Conservation (phyloP, 2,113 vertebrate species). For the Leptosomus discolor region DNA sequence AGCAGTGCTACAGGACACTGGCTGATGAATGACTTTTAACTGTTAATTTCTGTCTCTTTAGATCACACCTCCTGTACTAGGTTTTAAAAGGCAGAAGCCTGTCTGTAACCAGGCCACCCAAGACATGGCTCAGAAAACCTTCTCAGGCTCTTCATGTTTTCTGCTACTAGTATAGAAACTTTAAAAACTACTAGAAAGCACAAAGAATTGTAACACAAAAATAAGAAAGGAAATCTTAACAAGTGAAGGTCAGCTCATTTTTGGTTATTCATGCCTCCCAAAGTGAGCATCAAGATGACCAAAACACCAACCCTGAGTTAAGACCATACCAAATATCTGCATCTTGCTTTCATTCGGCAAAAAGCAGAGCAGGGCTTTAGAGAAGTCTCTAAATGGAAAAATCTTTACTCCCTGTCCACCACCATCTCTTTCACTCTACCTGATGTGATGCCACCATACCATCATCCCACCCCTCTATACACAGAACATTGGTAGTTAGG, state of each 20-base stretch:
- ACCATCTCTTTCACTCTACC: not conserved
- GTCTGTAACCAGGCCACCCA: not conserved
- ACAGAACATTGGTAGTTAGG: not conserved
- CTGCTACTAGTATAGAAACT: not conserved
- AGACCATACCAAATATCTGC: not conserved
- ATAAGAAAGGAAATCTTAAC: not conserved
- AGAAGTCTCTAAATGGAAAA: not conserved
- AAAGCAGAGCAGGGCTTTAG: not conserved
- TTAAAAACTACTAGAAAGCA: not conserved
- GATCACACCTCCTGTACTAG: not conserved
- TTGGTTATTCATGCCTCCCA: not conserved
- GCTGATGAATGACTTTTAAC: not conserved
- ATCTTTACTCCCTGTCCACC: not conserved
- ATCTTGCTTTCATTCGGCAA: not conserved
- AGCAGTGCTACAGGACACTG: not conserved
- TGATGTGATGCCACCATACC: not conserved
- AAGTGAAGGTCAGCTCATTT: not conserved
- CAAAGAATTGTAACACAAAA: not conserved
- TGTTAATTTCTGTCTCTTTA: not conserved
- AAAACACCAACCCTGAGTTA: not conserved
- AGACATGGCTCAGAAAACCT: not conserved
- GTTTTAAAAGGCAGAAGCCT: not conserved
- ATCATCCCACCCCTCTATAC: not conserved
- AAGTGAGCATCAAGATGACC: not conserved
- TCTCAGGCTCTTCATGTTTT: not conserved